A percentile compares a stretch with the other conserved stretches of the same genome.
phyloP scores from a whole-genome alignment of 2,888 invertebrate genomes.

The Parnassius orleans region DNA sequence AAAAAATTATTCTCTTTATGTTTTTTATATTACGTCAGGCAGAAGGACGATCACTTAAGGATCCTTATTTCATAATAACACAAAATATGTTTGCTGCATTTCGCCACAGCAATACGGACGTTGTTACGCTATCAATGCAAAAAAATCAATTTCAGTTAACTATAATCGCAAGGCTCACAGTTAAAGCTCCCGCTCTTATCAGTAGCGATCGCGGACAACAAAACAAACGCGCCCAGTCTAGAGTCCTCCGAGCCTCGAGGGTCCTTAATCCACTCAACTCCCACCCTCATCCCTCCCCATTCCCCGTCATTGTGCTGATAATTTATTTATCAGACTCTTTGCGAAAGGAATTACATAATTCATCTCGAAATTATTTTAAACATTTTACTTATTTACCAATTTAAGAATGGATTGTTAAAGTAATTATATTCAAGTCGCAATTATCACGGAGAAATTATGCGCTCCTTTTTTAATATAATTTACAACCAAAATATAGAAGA shows the following conservation, averaged over 20 bases:
- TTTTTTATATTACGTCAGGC: too few relatives aligned
- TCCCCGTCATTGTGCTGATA: slow-evolving; percentile 35
- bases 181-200: slow-evolving; percentile 14
- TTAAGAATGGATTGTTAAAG: too few relatives aligned
- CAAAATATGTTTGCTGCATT: too few relatives aligned
- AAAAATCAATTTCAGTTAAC: slow-evolving; percentile 19
- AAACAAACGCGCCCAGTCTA: slow-evolving; percentile 19
- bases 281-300: slow-evolving; percentile 21
- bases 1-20: too few relatives aligned
- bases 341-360: slow-evolving; percentile 26
- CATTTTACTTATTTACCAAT: slow-evolving; percentile 1
- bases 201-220: slow-evolving; percentile 18
- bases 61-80: too few relatives aligned
- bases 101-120: too few relatives aligned
- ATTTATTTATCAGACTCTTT: slow-evolving; percentile 26
- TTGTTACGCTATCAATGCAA: neutral
- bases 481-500: too few relatives aligned
- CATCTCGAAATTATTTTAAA: slow-evolving; percentile 24
- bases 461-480: too few relatives aligned
- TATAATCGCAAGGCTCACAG: slow-evolving; percentile 17
- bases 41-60: too few relatives aligned
- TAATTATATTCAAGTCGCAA: too few relatives aligned
- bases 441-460: too few relatives aligned
- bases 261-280: slow-evolving; percentile 33
- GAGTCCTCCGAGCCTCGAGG: slow-evolving; percentile 29